These are phyloP conservation scores for Harpagifer antarcticus DNA, from an alignment of 2,797 vertebrate species.

Conservation along the genomic window DNA sequence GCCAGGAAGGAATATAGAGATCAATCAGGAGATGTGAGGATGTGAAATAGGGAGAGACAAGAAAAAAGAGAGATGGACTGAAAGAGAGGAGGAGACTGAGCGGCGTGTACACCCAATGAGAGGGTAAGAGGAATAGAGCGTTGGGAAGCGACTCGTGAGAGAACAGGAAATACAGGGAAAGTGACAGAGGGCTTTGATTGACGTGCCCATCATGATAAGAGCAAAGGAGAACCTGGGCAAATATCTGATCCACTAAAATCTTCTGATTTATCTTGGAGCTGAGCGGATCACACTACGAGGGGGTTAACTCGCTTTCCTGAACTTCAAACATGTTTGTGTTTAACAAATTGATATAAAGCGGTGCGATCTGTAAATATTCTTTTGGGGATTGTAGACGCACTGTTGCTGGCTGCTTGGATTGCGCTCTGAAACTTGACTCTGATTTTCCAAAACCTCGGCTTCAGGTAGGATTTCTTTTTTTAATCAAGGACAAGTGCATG, in stretches of 20 bases:
- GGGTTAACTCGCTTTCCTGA: conserved; percentile 25
- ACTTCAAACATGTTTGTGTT: conserved; percentile 37
- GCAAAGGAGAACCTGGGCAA: conserved; percentile 17
- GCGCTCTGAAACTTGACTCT: conserved; percentile 54
- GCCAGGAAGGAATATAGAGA: conserved; percentile 47
- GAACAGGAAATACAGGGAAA: conserved; percentile 43
- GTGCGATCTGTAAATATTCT: conserved; percentile 11
- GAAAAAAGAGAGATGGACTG: not conserved
- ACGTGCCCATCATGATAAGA: conserved; percentile 14
- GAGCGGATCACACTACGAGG: conserved; percentile 15
- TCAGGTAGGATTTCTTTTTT: conserved; percentile 63
- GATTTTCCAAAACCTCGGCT: conserved; percentile 11
- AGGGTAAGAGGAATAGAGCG: conserved; percentile 41
- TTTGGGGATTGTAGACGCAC: conserved; percentile 28
- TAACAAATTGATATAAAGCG: conserved; percentile 50
- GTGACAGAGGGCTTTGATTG: conserved; percentile 45
- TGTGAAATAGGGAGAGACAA: conserved; percentile 35
- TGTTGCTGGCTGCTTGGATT: conserved; percentile 39
- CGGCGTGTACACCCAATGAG: conserved; percentile 18
- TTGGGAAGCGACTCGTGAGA: conserved; percentile 46
- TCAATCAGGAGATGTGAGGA: conserved; percentile 49
- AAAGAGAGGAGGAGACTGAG: conserved; percentile 32
- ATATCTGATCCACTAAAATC: conserved; percentile 23
- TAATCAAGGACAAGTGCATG: not conserved
- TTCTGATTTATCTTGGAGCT: conserved; percentile 14